phyloP scores from a whole-genome alignment of 2,888 invertebrate species.

The Leptothorax acervorum region DNA sequence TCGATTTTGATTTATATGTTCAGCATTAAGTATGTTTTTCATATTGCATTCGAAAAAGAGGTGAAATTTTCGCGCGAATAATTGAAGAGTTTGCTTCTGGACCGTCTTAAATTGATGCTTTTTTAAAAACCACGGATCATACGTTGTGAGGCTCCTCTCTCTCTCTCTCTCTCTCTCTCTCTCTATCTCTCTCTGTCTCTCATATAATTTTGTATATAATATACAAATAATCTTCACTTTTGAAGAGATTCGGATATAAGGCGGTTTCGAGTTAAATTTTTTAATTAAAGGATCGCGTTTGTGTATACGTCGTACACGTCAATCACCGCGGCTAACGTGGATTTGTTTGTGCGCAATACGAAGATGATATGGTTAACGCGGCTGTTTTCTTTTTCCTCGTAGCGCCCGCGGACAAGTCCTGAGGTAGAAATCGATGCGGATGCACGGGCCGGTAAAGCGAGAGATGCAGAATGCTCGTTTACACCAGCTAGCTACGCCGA shows the following conservation, averaged over 20 bases:
- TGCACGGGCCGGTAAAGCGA: slow-evolving; percentile 60
- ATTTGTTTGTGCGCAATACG: neutral
- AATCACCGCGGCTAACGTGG: neutral
- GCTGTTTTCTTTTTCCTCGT: slow-evolving; percentile 45
- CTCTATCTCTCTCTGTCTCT: too few species aligned
- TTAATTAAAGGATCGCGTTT: slow-evolving; percentile 6
- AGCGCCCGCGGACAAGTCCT: slow-evolving; percentile 76
- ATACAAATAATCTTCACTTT: neutral
- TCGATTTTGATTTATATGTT: neutral
- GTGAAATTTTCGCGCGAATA: neutral
- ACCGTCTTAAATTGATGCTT: neutral
- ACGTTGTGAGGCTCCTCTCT: neutral
- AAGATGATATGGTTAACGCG: slow-evolving; percentile 15
- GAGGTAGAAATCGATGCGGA: slow-evolving; percentile 56
- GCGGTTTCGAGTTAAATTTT: neutral
- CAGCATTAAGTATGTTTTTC: neutral
- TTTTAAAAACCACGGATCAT: neutral
- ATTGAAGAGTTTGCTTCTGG: neutral
- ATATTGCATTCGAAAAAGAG: neutral
- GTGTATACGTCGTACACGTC: neutral
- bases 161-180: too few species aligned
- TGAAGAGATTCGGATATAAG: neutral
- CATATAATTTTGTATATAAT: neutral
- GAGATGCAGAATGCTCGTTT: slow-evolving; percentile 65
- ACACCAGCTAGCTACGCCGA: slow-evolving; percentile 60